Base-by-base conservation (phyloP, 2,113 vertebrate species). In the Epinephelus moara region DNA sequence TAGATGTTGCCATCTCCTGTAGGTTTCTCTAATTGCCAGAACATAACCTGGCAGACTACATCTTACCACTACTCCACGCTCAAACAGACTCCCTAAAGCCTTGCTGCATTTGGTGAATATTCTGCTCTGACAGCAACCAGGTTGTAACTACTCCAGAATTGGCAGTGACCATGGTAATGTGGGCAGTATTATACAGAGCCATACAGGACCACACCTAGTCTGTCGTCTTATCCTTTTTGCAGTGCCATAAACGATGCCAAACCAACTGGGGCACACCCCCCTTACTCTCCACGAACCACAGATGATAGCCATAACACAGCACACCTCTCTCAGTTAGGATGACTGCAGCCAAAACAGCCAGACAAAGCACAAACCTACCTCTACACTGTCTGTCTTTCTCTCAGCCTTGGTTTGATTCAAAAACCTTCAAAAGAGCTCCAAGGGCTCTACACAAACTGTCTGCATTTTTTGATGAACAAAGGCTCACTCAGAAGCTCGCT, bases 311-410 rank as follows among this genome's bases (percentile, higher is more conserved):
- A 90, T 81, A 92, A 91, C 90, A 56, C 27, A 4, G 45, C 59
- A 56, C 67, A 68, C 82, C 72, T 67, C 53, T 52, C 59, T 73
- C 21, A 70, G 7, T 67, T 2, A 4, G 55, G 61, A 63, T 78
- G 78, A 86, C 66, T 90, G 75, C 57, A 92, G 91, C 10, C 88
- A 84, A 87, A 93, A 92, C 90, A 92, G 64, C 12, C 33, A 85
- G 85, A 86, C 86, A 80, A 57, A 84, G 74, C 74, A 84, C 57
- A 62, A n/a, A 15, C 18, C 25, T 37, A 55, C 84, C 70, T 84
- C 70, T 11, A 42, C 79, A 80, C 60, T 57, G 37, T n/a, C 47
- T 14, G 53, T 23, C 12, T 37, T 37, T 55, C 40, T 72, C 77
- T 75, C 81, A 75, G 19, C 83, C 78, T 87, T 59, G 70, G 49